Conservation (phyloP, 2,888 invertebrate species). For the Corythucha ciliata region DNA sequence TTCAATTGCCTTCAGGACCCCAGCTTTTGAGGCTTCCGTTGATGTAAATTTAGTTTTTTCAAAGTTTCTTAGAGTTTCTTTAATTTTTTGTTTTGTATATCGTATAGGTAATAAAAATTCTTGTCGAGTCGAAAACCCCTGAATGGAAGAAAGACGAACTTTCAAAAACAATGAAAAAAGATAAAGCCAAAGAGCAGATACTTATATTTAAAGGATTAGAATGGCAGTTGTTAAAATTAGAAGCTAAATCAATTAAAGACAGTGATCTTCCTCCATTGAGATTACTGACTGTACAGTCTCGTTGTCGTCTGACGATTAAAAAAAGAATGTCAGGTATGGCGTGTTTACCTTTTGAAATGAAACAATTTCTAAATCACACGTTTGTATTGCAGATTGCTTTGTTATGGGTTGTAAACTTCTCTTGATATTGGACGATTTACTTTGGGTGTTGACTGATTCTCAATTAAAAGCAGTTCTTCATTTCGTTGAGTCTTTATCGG, state of each 20-base stretch:
- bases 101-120: constrained; percentile 76
- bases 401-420: constrained; percentile 85
- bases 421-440: constrained; percentile 84
- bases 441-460: constrained; percentile 95
- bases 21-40: constrained; percentile 89
- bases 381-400: constrained; percentile 66
- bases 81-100: neutral
- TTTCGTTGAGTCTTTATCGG: constrained; percentile 75
- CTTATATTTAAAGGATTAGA: constrained; percentile 94
- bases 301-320: constrained; percentile 90
- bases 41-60: constrained; percentile 55
- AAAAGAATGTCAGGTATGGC: constrained; percentile 71
- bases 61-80: neutral
- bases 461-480: constrained; percentile 88
- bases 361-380: neutral
- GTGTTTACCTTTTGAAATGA: neutral
- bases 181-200: constrained; percentile 76
- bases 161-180: constrained; percentile 82
- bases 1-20: constrained; percentile 84
- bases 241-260: constrained; percentile 76
- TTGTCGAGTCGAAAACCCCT: constrained; percentile 88
- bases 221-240: constrained; percentile 94
- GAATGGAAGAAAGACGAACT: constrained; percentile 81
- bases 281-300: constrained; percentile 79
- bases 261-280: constrained; percentile 76